Evolutionary conservation across 2,797 vertebrate genomes (phyloP).

Genomic region (Notolepis coatsorum): DNA sequence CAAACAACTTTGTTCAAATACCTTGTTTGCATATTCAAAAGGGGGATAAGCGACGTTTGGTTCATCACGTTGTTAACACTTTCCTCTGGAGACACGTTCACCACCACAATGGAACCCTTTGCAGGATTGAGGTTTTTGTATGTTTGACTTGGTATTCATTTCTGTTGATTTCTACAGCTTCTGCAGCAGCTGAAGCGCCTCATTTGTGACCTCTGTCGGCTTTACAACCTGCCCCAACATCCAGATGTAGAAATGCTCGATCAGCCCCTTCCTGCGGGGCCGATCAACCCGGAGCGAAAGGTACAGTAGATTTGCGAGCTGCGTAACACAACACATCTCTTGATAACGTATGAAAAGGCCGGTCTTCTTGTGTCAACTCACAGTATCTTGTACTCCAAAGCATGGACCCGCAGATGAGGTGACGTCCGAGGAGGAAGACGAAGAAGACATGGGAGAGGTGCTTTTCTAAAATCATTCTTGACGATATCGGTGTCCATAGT

Average conservation of each 20-base stretch:
- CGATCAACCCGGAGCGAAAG: conserved; percentile 84
- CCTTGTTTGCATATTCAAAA: no score
- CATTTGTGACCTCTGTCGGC: conserved; percentile 96
- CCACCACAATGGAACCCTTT: no score
- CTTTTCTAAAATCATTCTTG: conserved; percentile 19
- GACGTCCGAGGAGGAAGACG: conserved; percentile 95
- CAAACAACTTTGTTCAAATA: no score
- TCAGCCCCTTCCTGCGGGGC: conserved; percentile 92
- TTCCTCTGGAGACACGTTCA: no score
- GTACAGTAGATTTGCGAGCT: conserved; percentile 38
- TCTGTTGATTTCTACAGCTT: conserved; percentile 78
- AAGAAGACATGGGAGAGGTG: conserved; percentile 98
- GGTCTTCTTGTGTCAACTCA: background rate
- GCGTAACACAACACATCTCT: background rate
- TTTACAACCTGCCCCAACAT: conserved; percentile 97
- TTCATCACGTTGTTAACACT: no score
- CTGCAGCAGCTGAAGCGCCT: conserved; percentile 96
- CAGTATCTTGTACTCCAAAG: conserved; percentile 47
- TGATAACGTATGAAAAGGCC: background rate
- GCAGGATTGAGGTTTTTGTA: background rate
- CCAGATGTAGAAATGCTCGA: conserved; percentile 98
- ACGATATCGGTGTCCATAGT: background rate
- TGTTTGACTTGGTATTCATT: background rate
- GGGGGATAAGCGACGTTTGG: no score
- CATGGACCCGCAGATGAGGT: conserved; percentile 88